phyloP scores from a whole-genome alignment of 2,797 vertebrate genomes.

The Hirundo rustica region DNA sequence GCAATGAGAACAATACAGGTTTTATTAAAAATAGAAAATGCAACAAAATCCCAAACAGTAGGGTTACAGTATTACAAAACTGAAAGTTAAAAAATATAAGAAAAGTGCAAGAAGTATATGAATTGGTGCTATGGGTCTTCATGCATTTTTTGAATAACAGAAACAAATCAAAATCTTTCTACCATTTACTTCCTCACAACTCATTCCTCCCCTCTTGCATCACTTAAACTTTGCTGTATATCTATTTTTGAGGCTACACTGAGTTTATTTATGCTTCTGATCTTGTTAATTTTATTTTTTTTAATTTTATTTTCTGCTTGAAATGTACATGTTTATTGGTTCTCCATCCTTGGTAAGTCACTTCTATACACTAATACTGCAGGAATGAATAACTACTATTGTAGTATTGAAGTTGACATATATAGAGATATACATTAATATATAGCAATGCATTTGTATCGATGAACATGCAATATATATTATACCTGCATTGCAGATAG shows the following conservation, averaged over 20 bases:
- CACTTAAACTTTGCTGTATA: not conserved
- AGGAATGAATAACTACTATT: not conserved
- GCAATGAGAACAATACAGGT: not conserved
- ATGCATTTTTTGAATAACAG: not conserved
- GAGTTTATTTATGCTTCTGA: not conserved
- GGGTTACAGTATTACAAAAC: not conserved
- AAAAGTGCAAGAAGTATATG: not conserved
- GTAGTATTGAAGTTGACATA: not conserved
- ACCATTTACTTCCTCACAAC: not conserved
- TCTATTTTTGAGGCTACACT: not conserved
- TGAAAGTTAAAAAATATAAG: not conserved
- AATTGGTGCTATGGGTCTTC: not conserved
- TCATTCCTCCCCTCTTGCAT: not conserved
- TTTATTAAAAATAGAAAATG: not conserved
- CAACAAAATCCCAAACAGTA: not conserved
- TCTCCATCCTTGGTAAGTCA: not conserved
- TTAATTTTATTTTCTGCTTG: not conserved
- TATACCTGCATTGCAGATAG: not conserved
- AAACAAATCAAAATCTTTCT: not conserved
- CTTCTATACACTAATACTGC: not conserved
- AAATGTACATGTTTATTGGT: not conserved
- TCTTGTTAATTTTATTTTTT: not conserved
- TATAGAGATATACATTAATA: not conserved
- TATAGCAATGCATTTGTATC: not conserved
- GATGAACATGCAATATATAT: not conserved